Evolutionary conservation across 2,113 vertebrate genomes (phyloP).

Genomic region (Himantopus leucocephalus): DNA sequence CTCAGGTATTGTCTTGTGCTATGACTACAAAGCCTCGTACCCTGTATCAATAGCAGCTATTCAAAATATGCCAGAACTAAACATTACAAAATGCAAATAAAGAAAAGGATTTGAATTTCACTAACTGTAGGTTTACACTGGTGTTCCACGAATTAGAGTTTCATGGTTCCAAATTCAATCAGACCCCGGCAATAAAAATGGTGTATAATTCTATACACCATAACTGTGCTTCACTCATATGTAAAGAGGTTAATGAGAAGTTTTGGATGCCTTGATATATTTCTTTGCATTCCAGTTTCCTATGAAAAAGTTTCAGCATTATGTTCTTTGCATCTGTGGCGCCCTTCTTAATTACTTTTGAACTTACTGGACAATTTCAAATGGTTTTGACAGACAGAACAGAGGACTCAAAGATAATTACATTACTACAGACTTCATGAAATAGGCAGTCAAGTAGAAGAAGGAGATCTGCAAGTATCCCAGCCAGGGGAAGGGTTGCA

Average conservation of each 20-base stretch:
- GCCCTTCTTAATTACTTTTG: slow-evolving; percentile 31
- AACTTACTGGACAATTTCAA: slow-evolving; percentile 43
- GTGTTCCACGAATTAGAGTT: not conserved
- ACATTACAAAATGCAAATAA: not conserved
- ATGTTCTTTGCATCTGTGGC: not conserved
- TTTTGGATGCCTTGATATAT: not conserved
- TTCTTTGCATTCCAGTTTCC: not conserved
- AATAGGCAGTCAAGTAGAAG: slow-evolving; percentile 40
- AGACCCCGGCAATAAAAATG: not conserved
- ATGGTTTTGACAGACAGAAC: slow-evolving; percentile 36
- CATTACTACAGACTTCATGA: slow-evolving; percentile 21
- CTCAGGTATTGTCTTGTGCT: not conserved
- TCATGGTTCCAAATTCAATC: not conserved
- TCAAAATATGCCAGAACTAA: not conserved
- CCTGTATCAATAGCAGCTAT: not conserved
- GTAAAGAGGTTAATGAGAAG: not conserved
- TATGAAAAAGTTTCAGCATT: not conserved
- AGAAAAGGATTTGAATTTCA: not conserved
- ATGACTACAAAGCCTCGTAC: not conserved
- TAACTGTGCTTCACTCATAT: not conserved
- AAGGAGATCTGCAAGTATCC: not conserved
- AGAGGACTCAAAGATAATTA: slow-evolving; percentile 32
- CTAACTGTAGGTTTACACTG: not conserved
- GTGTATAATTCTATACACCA: not conserved
- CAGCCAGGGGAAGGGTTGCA: not conserved